Evolutionary conservation across 1,140 invertebrate genomes (phyloP), one percentile per base, ranked within the genome.

Genomic region (Meloidogyne exigua): DNA sequence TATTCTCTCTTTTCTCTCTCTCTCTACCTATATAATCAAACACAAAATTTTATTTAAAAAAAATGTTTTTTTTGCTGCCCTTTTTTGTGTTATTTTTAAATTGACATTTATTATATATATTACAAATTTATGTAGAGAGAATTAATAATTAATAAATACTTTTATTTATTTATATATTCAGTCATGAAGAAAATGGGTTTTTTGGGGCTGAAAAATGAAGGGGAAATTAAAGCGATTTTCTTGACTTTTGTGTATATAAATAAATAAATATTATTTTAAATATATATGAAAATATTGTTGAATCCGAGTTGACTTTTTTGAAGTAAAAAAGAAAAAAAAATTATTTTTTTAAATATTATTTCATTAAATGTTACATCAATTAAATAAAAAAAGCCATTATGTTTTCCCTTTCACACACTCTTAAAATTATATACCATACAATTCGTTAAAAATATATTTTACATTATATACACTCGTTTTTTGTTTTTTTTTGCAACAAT

Each of bases 231-330:
- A n/a, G n/a, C n/a, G n/a, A n/a, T n/a, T n/a, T 57, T 57, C 49
- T 57, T 57, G 49, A 57, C 49, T n/a, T n/a, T n/a, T n/a, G n/a
- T n/a, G n/a, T n/a, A n/a, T n/a, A n/a, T n/a, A n/a, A n/a, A n/a
- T n/a, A n/a, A n/a, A n/a, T n/a, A n/a, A n/a, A n/a, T n/a, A n/a
- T n/a, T n/a, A n/a, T n/a, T n/a, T n/a, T n/a, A n/a, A n/a, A n/a
- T n/a, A 36, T 28, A 32, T 67, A 67, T 67, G 9, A 67, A 67
- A 32, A 67, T 67, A 67, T 67, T 67, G 66, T 67, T 67, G 66
- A 67, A 32, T 67, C 66, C 36, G 26, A 67, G 18, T 67, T 67
- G 26, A 21, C 36, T 67, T 67, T 32, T 67, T 67, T 67, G 49
- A 57, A 57, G n/a, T 57, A n/a, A 49, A 18, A 57, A 57, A 57